These are phyloP conservation scores for Nematopogon swammerdamellus DNA, from an alignment of 2,888 invertebrate genomes.

Conservation along the genomic window DNA sequence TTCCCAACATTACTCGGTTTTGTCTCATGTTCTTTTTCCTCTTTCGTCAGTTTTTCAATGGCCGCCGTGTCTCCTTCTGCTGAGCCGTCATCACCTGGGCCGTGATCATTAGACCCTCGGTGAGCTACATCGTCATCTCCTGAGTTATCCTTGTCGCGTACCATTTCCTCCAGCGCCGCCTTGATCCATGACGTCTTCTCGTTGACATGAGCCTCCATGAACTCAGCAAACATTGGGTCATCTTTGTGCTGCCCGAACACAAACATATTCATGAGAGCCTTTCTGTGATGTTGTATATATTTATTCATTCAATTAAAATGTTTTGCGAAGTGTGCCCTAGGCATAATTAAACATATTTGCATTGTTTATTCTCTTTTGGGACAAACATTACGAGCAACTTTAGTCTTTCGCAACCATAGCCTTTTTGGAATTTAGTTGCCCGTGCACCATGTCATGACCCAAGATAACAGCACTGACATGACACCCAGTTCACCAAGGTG, in stretches of 20 bases:
- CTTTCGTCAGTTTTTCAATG: constrained; percentile 8
- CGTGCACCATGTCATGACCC: too few relatives aligned
- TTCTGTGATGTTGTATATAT: neutral
- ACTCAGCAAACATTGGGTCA: constrained; percentile 88
- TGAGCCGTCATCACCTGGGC: constrained; percentile 2
- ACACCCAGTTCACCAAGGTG: too few relatives aligned
- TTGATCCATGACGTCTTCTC: constrained; percentile 40
- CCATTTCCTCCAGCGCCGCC: constrained; percentile 30
- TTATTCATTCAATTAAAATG: too few relatives aligned
- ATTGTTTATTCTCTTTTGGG: too few relatives aligned
- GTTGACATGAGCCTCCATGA: constrained; percentile 76
- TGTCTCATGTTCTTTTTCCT: constrained; percentile 20
- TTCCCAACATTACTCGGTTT: constrained; percentile 20
- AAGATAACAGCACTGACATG: too few relatives aligned
- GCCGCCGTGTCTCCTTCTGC: too few relatives aligned
- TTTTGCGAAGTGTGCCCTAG: too few relatives aligned
- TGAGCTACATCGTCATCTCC: constrained; percentile 28
- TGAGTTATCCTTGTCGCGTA: constrained; percentile 29
- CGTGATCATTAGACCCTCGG: too few relatives aligned
- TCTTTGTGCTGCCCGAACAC: constrained; percentile 74
- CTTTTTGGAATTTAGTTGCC: too few relatives aligned
- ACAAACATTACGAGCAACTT: too few relatives aligned
- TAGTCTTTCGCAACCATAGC: too few relatives aligned
- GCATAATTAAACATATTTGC: too few relatives aligned
- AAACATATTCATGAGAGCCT: neutral